Percentiles rank a stretch among this genome's conserved stretches.
Conservation (phyloP, 2,113 vertebrate species). For the Zosterops borbonicus region DNA sequence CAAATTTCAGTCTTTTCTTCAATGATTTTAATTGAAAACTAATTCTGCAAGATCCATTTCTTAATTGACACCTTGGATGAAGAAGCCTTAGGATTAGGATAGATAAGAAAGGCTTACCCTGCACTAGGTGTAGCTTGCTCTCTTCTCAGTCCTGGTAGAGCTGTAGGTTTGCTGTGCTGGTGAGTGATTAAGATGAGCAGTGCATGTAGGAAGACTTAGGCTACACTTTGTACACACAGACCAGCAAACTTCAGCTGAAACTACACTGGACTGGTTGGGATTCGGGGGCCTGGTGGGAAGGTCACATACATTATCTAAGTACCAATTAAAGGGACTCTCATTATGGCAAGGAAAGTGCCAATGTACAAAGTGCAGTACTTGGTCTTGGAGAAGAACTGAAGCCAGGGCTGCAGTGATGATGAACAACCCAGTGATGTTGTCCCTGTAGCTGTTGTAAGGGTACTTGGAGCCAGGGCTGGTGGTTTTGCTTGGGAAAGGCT, state of each 20-base stretch:
- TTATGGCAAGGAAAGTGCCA: not conserved
- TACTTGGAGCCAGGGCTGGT: not conserved
- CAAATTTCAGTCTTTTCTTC: not conserved
- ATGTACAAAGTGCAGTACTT: not conserved
- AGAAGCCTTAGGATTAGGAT: not conserved
- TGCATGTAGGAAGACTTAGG: not conserved
- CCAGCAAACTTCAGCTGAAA: not conserved
- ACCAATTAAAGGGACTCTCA: not conserved
- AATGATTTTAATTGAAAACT: not conserved
- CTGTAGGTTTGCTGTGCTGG: not conserved
- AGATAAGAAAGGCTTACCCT: not conserved
- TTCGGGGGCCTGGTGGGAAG: not conserved
- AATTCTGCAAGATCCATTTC: not conserved
- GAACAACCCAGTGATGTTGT: not conserved
- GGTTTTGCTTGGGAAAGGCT: not conserved
- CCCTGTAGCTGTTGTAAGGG: not conserved
- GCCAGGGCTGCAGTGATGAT: not conserved
- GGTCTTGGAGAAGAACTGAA: not conserved
- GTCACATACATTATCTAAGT: not conserved
- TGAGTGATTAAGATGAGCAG: not conserved
- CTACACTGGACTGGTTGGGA: not conserved
- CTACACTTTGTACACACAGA: not conserved
- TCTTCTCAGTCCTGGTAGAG: not conserved
- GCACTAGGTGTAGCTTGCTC: accelerated
- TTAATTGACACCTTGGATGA: not conserved